phyloP scores from a whole-genome alignment of 2,797 vertebrate genomes.

The Phalloptychus januarius region DNA sequence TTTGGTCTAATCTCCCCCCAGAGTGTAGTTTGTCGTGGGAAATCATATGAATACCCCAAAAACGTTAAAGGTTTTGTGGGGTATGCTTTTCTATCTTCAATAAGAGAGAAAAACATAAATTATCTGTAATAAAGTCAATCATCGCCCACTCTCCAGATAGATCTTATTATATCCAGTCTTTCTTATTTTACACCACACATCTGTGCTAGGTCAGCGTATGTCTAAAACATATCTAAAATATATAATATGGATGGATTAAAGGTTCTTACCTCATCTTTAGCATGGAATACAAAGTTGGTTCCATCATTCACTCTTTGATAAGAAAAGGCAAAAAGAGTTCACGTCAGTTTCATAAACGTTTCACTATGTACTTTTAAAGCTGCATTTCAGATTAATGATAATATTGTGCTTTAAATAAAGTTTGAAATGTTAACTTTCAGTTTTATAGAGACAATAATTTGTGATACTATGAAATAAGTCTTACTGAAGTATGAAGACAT shows the following conservation, averaged over 20 bases:
- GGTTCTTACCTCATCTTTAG: constrained; percentile 92
- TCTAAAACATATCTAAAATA: not conserved
- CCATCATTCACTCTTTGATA: constrained; percentile 84
- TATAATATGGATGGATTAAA: not conserved
- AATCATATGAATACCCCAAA: not conserved
- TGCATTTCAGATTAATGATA: not conserved
- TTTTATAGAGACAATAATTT: not conserved
- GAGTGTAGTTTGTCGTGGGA: not conserved
- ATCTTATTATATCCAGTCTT: not conserved
- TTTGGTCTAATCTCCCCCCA: not conserved
- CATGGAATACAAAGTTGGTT: constrained; percentile 90
- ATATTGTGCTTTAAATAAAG: not conserved
- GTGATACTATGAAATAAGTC: not conserved
- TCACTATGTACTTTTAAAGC: not conserved
- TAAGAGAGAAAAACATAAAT: not conserved
- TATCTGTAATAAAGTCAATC: not conserved
- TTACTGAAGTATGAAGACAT: constrained; percentile 93
- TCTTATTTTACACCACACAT: not conserved
- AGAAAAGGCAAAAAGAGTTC: constrained; percentile 34
- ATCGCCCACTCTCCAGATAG: not conserved
- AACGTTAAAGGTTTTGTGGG: not conserved
- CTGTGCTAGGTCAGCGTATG: not conserved
- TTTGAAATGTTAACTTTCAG: not conserved
- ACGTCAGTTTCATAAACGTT: constrained; percentile 10
- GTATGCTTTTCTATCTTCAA: not conserved